These are phyloP conservation scores for Macaria liturata DNA, from an alignment of 2,888 invertebrate species.

Conservation along the genomic window DNA sequence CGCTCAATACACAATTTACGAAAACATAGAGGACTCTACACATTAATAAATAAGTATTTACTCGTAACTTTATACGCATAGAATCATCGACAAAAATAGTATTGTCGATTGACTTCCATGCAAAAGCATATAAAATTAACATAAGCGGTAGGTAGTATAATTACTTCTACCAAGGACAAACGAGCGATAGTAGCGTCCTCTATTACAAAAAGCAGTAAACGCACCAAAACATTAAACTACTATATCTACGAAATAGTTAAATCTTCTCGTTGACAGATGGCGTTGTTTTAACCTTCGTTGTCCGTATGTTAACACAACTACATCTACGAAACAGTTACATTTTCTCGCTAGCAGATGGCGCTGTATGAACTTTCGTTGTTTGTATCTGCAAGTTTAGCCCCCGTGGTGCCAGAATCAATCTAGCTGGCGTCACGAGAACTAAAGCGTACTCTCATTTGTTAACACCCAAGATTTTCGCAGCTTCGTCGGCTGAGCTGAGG, in stretches of 20 bases:
- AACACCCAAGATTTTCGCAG: slow-evolving; percentile 93
- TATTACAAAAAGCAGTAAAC: slow-evolving; percentile 1
- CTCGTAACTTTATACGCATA: too few species aligned
- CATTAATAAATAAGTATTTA: too few species aligned
- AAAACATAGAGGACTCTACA: too few species aligned
- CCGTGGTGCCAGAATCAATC: slow-evolving; percentile 73
- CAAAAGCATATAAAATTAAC: too few species aligned
- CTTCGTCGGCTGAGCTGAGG: slow-evolving; percentile 91
- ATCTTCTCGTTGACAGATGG: slow-evolving; percentile 50
- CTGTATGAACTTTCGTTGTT: slow-evolving; percentile 48
- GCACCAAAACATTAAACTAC: slow-evolving; percentile 11
- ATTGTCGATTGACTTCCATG: too few species aligned
- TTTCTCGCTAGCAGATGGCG: slow-evolving; percentile 52
- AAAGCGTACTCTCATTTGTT: slow-evolving; percentile 86
- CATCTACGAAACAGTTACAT: slow-evolving; percentile 21
- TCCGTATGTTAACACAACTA: slow-evolving; percentile 27
- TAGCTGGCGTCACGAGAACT: slow-evolving; percentile 78
- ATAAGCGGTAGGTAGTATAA: not conserved
- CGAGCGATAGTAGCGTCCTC: not conserved
- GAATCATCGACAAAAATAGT: too few species aligned
- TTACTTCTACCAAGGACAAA: slow-evolving; percentile 16
- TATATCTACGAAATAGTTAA: slow-evolving; percentile 18
- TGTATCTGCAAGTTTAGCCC: slow-evolving; percentile 63
- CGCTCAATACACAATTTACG: too few species aligned
- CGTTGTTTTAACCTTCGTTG: slow-evolving; percentile 50